These are phyloP conservation scores for Drosophila sp. DNA, from an alignment of 1,140 invertebrate species.

Conservation along the genomic window DNA sequence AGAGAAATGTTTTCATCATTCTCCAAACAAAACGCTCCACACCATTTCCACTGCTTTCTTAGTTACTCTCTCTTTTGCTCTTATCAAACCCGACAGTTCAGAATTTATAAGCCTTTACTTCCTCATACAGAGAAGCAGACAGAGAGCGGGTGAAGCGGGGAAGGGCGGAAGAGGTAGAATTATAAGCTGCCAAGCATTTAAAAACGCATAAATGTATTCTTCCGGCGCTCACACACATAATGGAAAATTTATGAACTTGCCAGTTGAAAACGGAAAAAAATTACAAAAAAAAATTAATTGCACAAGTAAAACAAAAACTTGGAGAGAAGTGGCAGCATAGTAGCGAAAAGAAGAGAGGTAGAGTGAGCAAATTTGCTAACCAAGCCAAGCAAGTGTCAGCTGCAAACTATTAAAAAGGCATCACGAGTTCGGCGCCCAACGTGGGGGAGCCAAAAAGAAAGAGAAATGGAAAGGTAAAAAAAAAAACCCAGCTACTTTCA, in stretches of 20 bases:
- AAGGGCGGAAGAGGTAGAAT: conserved; percentile 20
- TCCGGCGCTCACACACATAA: conserved; percentile 58
- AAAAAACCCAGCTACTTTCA: conserved; percentile 37
- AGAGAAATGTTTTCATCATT: conserved; percentile 16
- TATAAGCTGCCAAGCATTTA: conserved; percentile 67
- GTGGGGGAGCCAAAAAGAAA: conserved; percentile 4
- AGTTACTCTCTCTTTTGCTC: conserved; percentile 14
- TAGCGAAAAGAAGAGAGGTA: background rate
- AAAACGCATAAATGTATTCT: conserved; percentile 78
- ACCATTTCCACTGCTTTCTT: background rate
- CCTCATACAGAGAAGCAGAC: conserved; percentile 29
- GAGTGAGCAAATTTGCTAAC: conserved; percentile 47
- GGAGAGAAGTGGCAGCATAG: conserved; percentile 16
- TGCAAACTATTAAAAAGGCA: conserved; percentile 76
- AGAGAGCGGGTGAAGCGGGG: background rate
- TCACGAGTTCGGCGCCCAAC: conserved; percentile 28
- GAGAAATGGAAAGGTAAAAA: conserved; percentile 25
- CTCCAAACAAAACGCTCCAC: conserved; percentile 10
- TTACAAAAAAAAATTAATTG: conserved; percentile 69
- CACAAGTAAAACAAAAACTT: conserved; percentile 47
- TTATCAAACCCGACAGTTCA: conserved; percentile 52
- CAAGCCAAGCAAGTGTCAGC: conserved; percentile 57
- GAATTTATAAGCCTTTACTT: conserved; percentile 52
- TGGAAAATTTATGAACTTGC: conserved; percentile 73
- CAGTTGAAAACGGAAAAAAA: conserved; percentile 2